A percentile compares a stretch with the other conserved stretches of the same genome.
Evolutionary conservation across 2,888 invertebrate species (phyloP).

Genomic region (Esperia sulphurella): DNA sequence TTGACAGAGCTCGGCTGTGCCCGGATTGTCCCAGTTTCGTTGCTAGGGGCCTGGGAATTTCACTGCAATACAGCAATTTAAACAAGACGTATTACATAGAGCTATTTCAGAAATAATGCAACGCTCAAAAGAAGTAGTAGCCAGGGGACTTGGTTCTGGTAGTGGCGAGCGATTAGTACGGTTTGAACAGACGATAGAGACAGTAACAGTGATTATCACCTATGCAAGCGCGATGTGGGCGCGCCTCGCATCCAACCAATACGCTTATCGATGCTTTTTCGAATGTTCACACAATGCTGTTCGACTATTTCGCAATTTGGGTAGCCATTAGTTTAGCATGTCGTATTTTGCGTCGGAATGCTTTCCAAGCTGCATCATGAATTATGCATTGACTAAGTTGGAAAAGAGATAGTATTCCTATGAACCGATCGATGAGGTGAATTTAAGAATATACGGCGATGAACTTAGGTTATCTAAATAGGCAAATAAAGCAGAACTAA

Average conservation of each 20-base stretch:
- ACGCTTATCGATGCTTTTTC: slow-evolving; percentile 11
- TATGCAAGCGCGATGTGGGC: slow-evolving; percentile 9
- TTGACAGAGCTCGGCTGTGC: not conserved
- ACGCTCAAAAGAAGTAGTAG: too few species aligned
- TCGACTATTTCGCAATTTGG: slow-evolving; percentile 9
- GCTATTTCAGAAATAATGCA: too few species aligned
- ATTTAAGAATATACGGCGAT: too few species aligned
- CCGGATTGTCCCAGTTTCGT: not conserved
- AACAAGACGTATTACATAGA: too few species aligned
- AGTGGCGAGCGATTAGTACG: not conserved
- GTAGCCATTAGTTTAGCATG: not conserved
- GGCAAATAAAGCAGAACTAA: too few species aligned
- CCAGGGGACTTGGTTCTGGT: too few species aligned
- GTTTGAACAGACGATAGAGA: slow-evolving; percentile 5
- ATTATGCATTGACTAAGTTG: too few species aligned
- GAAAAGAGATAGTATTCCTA: too few species aligned
- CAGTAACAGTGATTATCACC: slow-evolving; percentile 16
- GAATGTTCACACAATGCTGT: slow-evolving; percentile 11
- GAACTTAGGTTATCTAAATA: too few species aligned
- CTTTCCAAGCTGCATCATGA: not conserved
- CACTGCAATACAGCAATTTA: too few species aligned
- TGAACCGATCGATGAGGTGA: too few species aligned
- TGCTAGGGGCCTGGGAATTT: too few species aligned
- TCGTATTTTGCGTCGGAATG: not conserved
- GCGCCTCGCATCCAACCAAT: slow-evolving; percentile 6